phyloP scores from a whole-genome alignment of 2,888 invertebrate species.

The Nymphalis urticae region DNA sequence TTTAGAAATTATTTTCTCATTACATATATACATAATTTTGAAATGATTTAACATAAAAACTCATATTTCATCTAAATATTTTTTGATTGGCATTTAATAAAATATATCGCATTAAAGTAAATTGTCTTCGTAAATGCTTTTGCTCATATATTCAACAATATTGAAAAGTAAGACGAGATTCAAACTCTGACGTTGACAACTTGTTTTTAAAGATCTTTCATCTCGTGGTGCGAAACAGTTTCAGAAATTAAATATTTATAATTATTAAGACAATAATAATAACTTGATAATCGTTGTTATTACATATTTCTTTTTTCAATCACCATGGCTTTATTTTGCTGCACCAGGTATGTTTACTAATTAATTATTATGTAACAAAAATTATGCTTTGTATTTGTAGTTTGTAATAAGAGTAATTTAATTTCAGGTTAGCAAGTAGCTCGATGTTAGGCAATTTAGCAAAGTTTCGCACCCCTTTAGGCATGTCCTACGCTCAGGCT shows the following conservation, averaged over 20 bases:
- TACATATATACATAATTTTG: too few species aligned
- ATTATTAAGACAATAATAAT: slow-evolving; percentile 7
- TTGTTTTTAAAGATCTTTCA: slow-evolving; percentile 2
- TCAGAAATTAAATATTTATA: slow-evolving; percentile 20
- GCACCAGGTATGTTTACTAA: slow-evolving; percentile 62
- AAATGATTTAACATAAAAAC: too few species aligned
- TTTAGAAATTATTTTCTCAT: too few species aligned
- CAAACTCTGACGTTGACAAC: slow-evolving; percentile 6
- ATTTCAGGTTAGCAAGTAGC: slow-evolving; percentile 61
- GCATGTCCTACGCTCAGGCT: slow-evolving; percentile 63
- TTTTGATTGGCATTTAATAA: too few species aligned
- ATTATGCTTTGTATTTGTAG: slow-evolving; percentile 39
- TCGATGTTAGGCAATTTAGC: slow-evolving; percentile 59
- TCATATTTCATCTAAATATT: too few species aligned
- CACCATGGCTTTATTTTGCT: slow-evolving; percentile 68
- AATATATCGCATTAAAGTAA: background rate
- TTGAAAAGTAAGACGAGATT: background rate
- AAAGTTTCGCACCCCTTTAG: slow-evolving; percentile 60
- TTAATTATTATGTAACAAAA: slow-evolving; percentile 64
- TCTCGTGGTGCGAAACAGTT: slow-evolving; percentile 16
- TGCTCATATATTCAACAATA: background rate
- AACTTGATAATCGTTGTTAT: background rate
- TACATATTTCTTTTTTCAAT: slow-evolving; percentile 6
- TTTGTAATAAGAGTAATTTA: slow-evolving; percentile 32
- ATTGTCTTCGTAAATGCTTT: slow-evolving; percentile 8